Conservation (phyloP, 2,888 invertebrate genomes). For the Ceratothoa steindachneri region DNA sequence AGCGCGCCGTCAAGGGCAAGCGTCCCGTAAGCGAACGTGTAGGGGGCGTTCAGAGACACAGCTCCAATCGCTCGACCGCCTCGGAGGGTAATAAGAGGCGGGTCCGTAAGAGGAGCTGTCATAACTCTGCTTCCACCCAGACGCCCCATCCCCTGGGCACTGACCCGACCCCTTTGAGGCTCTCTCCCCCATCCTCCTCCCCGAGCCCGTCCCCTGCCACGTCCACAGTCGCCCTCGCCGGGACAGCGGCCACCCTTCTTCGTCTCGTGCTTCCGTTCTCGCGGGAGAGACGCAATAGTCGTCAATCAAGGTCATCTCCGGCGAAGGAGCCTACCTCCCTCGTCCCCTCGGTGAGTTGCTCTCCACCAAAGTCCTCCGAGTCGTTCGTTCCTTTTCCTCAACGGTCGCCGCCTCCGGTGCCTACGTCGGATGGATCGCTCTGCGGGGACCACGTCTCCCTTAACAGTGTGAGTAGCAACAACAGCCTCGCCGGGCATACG, state of each 20-base stretch:
- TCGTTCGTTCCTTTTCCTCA: conserved; percentile 12
- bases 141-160: not conserved
- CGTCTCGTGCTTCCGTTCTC: conserved; percentile 16
- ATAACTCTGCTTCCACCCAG: conserved; percentile 21
- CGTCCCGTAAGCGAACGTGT: not conserved
- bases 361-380: not conserved
- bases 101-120: conserved; percentile 19
- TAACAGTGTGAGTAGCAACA: conserved; percentile 31
- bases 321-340: not conserved
- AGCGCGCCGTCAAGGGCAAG: not conserved
- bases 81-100: conserved; percentile 38
- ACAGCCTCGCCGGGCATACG: conserved; percentile 45
- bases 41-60: conserved; percentile 34
- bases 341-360: not conserved
- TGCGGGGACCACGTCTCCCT: conserved; percentile 34
- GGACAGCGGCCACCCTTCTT: conserved; percentile 14
- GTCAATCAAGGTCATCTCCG: not conserved
- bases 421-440: conserved; percentile 26
- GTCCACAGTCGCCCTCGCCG: not conserved
- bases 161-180: not conserved
- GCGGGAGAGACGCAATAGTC: not conserved
- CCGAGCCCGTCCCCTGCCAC: not conserved
- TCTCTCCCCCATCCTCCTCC: not conserved
- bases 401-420: conserved; percentile 30
- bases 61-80: conserved; percentile 36